Evolutionary conservation across 2,888 invertebrate species (phyloP), one percentile per base, ranked within the genome.

Genomic region (Polietes domitor): DNA sequence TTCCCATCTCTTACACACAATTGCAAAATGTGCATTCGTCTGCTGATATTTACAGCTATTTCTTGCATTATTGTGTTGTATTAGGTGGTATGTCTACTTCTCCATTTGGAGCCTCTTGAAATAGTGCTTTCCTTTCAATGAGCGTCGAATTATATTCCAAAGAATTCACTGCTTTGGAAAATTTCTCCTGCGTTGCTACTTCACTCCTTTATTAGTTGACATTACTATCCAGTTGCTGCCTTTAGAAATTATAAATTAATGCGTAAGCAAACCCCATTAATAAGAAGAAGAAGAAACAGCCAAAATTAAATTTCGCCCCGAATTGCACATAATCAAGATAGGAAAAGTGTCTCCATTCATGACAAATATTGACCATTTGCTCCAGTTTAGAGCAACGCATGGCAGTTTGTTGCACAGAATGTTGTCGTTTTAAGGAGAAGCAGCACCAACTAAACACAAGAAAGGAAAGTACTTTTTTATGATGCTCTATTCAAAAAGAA

Each of bases 361-460:
- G 43, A 24, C 68, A 77, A 81, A 43, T 58, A 81, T 58, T 77
- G 76, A 47, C 41, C 55, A 77, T 17, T 73, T 77, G 72, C 43
- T 73, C 50, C 21, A 77, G 43, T 61, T 77, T 43, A 19, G 26
- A 58, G 5, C 24, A 19, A 19, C 28, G 55, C n/a, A 32, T 7
- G 1, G 53, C 19, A 58, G 1, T 58, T 58, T 24, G 58, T 58
- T 58, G 26, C 58, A 24, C 26, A 15, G 0, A 58, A 26, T 58
- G 15, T 58, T 58, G 58, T 12, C 58, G 26, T 58, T 24, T 12
- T n/a, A 12, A n/a, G 12, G 37, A 37, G 12, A 9, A 37, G 37
- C 28, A 26, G 28, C n/a, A 63, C 43, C n/a, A 68, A 74, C 41
- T 70, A 37, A 32, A 32, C 32, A 32, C 9, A 47, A 47, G 12